Evolutionary conservation across 2,888 invertebrate genomes (phyloP).

Genomic region (Heterodera filipjevi): DNA sequence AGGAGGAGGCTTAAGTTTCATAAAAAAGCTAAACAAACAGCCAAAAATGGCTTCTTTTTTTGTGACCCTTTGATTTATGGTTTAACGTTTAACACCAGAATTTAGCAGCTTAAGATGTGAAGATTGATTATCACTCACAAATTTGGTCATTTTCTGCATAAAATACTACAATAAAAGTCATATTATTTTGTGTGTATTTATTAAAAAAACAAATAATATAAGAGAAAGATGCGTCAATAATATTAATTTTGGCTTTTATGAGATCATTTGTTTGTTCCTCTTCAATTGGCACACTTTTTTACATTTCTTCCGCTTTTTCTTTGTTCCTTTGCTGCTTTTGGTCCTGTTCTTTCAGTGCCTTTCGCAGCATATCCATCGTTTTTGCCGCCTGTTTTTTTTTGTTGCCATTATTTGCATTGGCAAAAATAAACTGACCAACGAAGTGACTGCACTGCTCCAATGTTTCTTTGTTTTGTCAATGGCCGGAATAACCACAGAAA

Average conservation of each 20-base stretch:
- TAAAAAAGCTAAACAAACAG: not conserved
- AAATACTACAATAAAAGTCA: not conserved
- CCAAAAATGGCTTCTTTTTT: not conserved
- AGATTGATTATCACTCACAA: not conserved
- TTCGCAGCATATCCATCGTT: not conserved
- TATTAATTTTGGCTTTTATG: not conserved
- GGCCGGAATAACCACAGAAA: not conserved
- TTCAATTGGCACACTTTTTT: not conserved
- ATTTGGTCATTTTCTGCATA: not conserved
- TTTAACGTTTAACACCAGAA: not conserved
- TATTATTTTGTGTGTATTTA: not conserved
- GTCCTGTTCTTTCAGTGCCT: not conserved
- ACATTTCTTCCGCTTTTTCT: too few relatives aligned
- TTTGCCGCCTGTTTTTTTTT: not conserved
- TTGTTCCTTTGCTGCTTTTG: too few relatives aligned
- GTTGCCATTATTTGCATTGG: not conserved
- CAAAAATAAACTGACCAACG: not conserved
- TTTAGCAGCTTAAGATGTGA: not conserved
- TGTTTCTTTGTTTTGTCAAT: not conserved
- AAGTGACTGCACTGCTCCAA: not conserved
- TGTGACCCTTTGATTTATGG: not conserved
- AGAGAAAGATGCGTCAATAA: not conserved
- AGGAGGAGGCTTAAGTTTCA: conserved; percentile 2
- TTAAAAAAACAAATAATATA: not conserved
- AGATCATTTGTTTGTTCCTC: not conserved